Evolutionary conservation across 1,140 invertebrate species (phyloP), one percentile per base, ranked within the genome.

Genomic region (Hypothenemus hampei): DNA sequence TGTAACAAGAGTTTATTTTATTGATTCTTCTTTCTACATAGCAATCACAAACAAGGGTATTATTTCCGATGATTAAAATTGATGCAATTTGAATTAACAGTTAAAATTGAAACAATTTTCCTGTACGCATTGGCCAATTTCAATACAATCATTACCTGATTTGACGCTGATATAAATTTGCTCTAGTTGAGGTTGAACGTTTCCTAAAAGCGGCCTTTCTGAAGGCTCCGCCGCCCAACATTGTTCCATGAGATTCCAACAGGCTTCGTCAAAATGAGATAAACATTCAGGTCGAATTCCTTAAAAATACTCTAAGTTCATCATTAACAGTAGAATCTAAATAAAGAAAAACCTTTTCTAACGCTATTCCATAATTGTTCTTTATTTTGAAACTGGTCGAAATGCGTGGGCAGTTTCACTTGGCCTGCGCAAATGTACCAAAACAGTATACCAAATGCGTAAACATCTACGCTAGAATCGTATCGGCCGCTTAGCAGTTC

Each of bases 351-450:
- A 91, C 89, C 90, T 85, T 82, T 83, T 65, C 82, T 83, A 0
- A 94, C 91, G 69, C 80, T 86, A 36, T 74, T 87, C 89, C 90
- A 93, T 0, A 94, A 71, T 62, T 91, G 87, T 68, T 93, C 90
- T 67, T 93, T 93, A 59, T 88, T 91, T 61, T 84, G 82, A 71
- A 91, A 93, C 57, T 87, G 82, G 65, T 93, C 89, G 73, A 92
- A 94, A 2, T 84, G 81, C 41, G 80, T 79, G 3, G 92, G 91
- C 29, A 93, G 74, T 64, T 79, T 80, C 0, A 91, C 84, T 64
- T 86, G 83, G 3, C 89, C 90, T 3, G 90, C 84, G 74, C 90
- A 93, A 46, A 93, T 79, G 61, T 92, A 93, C 91, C 91, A 94
- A 71, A 93, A 92, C 16, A 94, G 72, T 45, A 95, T 89, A 1